A percentile compares a stretch with the other conserved stretches of the same genome.
phyloP scores from a whole-genome alignment of 2,888 invertebrate genomes.

The Acrobasis suavella region DNA sequence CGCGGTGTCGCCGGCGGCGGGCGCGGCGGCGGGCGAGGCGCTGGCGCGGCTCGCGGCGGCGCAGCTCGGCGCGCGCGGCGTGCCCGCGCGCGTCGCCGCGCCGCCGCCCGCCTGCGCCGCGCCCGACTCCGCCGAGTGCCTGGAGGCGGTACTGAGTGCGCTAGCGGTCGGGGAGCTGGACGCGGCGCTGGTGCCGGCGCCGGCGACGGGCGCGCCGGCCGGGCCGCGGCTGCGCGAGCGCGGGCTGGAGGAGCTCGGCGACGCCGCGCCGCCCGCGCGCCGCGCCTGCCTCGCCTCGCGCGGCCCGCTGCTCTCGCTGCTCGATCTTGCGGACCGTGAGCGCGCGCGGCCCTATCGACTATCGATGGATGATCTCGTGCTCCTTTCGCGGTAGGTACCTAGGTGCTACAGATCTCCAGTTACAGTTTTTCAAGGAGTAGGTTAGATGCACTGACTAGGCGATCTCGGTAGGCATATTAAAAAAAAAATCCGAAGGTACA shows the following conservation, averaged over 20 bases:
- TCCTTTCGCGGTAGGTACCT: conserved; percentile 9
- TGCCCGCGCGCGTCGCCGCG: conserved; percentile 33
- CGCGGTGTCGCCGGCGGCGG: conserved; percentile 33
- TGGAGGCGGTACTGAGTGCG: conserved; percentile 37
- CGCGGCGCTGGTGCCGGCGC: conserved; percentile 48
- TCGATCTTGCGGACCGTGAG: conserved; percentile 50
- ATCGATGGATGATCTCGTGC: conserved; percentile 24
- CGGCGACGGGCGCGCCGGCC: conserved; percentile 43
- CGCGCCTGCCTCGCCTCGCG: conserved; percentile 50
- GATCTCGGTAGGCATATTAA: too few relatives aligned
- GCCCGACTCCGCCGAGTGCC: conserved; percentile 36
- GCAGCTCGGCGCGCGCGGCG: conserved; percentile 41
- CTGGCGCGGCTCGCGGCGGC: conserved; percentile 31
- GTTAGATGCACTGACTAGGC: too few relatives aligned
- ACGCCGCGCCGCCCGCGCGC: conserved; percentile 51
- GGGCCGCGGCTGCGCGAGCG: conserved; percentile 50
- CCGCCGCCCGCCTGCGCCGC: conserved; percentile 36
- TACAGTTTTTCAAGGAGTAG: too few relatives aligned
- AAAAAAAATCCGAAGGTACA: too few relatives aligned
- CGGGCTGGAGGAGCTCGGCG: conserved; percentile 58
- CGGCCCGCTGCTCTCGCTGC: conserved; percentile 50
- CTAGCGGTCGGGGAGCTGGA: conserved; percentile 39
- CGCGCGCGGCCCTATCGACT: conserved; percentile 43
- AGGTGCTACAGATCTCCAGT: neutral
- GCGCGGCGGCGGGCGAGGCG: conserved; percentile 36